These are phyloP conservation scores for Lepidotrigona ventralis DNA, from an alignment of 1,140 invertebrate species.

Conservation along the genomic window DNA sequence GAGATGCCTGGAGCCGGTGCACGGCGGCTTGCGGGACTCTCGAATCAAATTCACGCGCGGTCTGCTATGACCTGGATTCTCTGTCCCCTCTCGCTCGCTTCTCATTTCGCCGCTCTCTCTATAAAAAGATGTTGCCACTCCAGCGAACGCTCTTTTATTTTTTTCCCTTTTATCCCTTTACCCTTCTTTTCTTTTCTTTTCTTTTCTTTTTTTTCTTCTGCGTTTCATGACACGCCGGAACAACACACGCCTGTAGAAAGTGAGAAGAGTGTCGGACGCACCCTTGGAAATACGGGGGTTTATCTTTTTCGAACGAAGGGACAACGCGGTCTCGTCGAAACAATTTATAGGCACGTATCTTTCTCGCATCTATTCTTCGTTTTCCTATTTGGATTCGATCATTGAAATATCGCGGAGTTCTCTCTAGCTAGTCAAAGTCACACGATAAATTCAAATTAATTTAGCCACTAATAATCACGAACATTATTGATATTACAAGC, in stretches of 20 bases:
- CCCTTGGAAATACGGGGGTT: background rate
- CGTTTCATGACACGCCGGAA: background rate
- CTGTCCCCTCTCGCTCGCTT: background rate
- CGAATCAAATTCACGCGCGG: slow-evolving; percentile 32
- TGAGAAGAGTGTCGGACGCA: background rate
- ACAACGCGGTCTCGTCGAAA: background rate
- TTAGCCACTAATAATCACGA: too few species aligned
- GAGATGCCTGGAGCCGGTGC: slow-evolving; percentile 58
- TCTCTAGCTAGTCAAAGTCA: background rate
- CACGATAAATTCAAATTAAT: too few species aligned
- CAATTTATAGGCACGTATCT: background rate
- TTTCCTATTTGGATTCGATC: background rate
- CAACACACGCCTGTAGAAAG: background rate
- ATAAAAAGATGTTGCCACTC: slow-evolving; percentile 20
- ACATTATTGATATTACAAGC: too few species aligned
- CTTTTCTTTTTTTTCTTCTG: background rate
- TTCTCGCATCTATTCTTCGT: background rate
- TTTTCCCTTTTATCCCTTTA: background rate
- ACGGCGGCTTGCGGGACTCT: slow-evolving; percentile 34
- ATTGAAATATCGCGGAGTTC: background rate
- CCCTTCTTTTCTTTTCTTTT: background rate
- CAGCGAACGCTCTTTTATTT: background rate
- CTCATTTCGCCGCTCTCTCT: slow-evolving; percentile 26
- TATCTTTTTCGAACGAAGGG: background rate
- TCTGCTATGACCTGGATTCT: slow-evolving; percentile 45